Base-by-base conservation (phyloP, 2,888 invertebrate genomes). In the Enchytraeus crypticus region DNA sequence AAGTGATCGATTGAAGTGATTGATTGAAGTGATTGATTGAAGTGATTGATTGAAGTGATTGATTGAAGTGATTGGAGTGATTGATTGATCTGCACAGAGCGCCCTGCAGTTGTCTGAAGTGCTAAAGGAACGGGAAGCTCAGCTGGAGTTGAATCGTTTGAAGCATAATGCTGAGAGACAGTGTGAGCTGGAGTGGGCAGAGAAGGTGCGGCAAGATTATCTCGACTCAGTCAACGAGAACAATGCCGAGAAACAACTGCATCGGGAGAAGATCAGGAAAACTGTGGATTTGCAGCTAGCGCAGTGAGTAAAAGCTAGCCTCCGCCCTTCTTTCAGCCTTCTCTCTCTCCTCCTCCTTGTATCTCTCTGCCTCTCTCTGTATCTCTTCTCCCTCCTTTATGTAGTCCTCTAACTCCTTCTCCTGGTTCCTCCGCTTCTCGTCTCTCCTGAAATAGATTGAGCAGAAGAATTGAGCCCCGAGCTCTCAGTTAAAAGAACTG, bases 41-140 rank as follows among this genome's bases (percentile, higher is more conserved):
- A n/a, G n/a, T n/a, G n/a, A n/a, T n/a, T n/a, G n/a, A n/a, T n/a
- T n/a, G n/a, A n/a, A n/a, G n/a, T n/a, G n/a, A n/a, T n/a, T n/a
- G n/a, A n/a, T n/a, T n/a, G n/a, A n/a, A n/a, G n/a, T n/a, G n/a
- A n/a, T n/a, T n/a, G n/a, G n/a, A n/a, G n/a, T n/a, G n/a, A n/a
- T n/a, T n/a, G n/a, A n/a, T n/a, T n/a, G n/a, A 21, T 58, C 21
- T 5, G 64, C 47, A 4, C 69, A 79, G 79, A 74, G 78, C 70
- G 79, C 79, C 3, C 66, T 79, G 57, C 67, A 72, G 68, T 66
- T 78, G 57, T 74, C 78, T 3, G 79, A 79, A 65, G 77, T 78
- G 4, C 67, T 79, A 59, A 79, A 79, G 64, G 79, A 79, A 64
- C 71, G 79, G 26, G 78, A 79, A 46, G 78, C 78, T 32, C 79